Conservation (phyloP, 1,140 invertebrate species). For the Halictus rubicundus region DNA sequence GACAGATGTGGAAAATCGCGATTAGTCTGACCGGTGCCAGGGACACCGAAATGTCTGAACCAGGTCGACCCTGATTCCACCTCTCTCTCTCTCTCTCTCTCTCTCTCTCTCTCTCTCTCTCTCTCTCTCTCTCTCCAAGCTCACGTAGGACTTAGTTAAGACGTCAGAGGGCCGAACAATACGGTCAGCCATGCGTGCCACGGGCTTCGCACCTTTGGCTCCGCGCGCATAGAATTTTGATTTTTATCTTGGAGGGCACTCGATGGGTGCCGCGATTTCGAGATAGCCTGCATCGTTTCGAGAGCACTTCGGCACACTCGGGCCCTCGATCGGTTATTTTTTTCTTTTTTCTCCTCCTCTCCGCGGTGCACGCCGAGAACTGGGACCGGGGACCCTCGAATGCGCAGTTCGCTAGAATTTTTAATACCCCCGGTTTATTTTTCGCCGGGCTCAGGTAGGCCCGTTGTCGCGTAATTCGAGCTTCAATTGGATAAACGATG, state of each 20-base stretch:
- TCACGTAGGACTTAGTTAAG: conserved; percentile 77
- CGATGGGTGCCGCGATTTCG: conserved; percentile 77
- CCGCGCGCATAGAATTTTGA: conserved; percentile 73
- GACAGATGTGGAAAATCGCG: conserved; percentile 58
- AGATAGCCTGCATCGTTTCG: conserved; percentile 75
- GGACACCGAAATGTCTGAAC: not conserved
- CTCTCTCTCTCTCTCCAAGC: conserved; percentile 11
- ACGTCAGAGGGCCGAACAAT: conserved; percentile 78
- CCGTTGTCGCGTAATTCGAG: not conserved
- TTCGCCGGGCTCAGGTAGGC: not conserved
- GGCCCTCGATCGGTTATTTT: conserved; percentile 52
- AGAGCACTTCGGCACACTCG: conserved; percentile 70
- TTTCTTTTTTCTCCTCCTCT: no score
- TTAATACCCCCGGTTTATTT: conserved; percentile 5
- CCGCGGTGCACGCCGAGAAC: conserved; percentile 1
- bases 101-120: no score
- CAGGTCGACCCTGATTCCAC: conserved; percentile 27
- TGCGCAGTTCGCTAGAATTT: conserved; percentile 54
- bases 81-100: conserved; percentile 1
- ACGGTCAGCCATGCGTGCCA: conserved; percentile 78
- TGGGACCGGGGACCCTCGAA: conserved; percentile 58
- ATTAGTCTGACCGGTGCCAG: conserved; percentile 46
- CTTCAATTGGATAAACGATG: not conserved
- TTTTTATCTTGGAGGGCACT: conserved; percentile 80
- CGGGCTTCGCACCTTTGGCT: conserved; percentile 77